These are phyloP conservation scores for Polylopha cassiicola DNA, from an alignment of 2,888 invertebrate genomes.

Conservation along the genomic window DNA sequence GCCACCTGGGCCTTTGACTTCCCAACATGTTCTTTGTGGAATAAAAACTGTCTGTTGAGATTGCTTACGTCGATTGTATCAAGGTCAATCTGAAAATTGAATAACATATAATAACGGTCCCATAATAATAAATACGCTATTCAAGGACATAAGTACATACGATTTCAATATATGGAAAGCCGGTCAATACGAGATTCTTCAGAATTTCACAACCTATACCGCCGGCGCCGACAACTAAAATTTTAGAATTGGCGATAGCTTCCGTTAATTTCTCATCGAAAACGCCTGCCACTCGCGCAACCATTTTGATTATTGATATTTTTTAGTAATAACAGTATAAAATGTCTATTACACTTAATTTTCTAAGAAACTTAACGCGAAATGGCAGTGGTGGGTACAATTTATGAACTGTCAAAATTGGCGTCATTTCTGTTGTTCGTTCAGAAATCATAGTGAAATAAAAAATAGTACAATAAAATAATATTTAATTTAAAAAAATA, in stretches of 20 bases:
- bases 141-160: slow-evolving; percentile 77
- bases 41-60: slow-evolving; percentile 98
- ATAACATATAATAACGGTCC: slow-evolving; percentile 1
- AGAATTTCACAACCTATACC: slow-evolving; percentile 99
- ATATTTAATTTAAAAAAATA: too few species aligned
- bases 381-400: slow-evolving; percentile 33
- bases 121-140: slow-evolving; percentile 4
- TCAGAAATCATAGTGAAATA: slow-evolving; percentile 15
- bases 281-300: slow-evolving; percentile 81
- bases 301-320: slow-evolving; percentile 69
- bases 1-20: slow-evolving; percentile 97
- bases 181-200: slow-evolving; percentile 96
- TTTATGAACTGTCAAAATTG: slow-evolving; percentile 48
- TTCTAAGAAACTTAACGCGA: slow-evolving; percentile 14
- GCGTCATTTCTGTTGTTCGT: slow-evolving; percentile 44
- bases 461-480: too few species aligned
- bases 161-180: slow-evolving; percentile 95
- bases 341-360: slow-evolving; percentile 9
- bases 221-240: slow-evolving; percentile 96
- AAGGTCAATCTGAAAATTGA: slow-evolving; percentile 92
- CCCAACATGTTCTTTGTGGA: slow-evolving; percentile 98
- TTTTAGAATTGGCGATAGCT: slow-evolving; percentile 82
- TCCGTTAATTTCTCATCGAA: slow-evolving; percentile 81
- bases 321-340: slow-evolving; percentile 21
- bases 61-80: slow-evolving; percentile 99